Conservation (phyloP, 2,113 vertebrate species). For the Archilochus colubris region DNA sequence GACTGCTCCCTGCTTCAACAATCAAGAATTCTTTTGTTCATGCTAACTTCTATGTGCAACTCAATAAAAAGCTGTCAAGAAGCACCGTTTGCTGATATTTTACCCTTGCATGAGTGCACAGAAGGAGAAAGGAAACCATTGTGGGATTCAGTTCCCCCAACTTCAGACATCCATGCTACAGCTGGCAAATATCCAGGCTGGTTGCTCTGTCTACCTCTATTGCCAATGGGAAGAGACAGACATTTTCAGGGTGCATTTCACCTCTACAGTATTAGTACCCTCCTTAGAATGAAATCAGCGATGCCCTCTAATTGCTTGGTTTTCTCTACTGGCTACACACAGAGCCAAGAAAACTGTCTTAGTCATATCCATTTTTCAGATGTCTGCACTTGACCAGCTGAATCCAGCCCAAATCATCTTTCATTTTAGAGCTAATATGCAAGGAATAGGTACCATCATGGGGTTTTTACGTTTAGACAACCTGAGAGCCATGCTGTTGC, state of each 20-base stretch:
- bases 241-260: background rate
- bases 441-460: background rate
- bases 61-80: background rate
- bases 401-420: background rate
- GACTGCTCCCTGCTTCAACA: background rate
- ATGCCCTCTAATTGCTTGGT: background rate
- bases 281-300: background rate
- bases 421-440: background rate
- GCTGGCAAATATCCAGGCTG: background rate
- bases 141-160: background rate
- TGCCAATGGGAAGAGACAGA: background rate
- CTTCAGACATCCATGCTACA: background rate
- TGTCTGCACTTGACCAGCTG: background rate
- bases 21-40: background rate
- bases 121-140: background rate
- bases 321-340: background rate
- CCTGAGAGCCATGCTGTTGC: background rate
- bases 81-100: background rate
- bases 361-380: background rate
- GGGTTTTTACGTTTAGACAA: background rate
- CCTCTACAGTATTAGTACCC: background rate
- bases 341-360: background rate
- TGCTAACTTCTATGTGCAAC: background rate
- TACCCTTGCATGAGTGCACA: background rate
- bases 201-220: background rate